phyloP scores from a whole-genome alignment of 2,113 vertebrate genomes.

The Stigmatopora nigra region DNA sequence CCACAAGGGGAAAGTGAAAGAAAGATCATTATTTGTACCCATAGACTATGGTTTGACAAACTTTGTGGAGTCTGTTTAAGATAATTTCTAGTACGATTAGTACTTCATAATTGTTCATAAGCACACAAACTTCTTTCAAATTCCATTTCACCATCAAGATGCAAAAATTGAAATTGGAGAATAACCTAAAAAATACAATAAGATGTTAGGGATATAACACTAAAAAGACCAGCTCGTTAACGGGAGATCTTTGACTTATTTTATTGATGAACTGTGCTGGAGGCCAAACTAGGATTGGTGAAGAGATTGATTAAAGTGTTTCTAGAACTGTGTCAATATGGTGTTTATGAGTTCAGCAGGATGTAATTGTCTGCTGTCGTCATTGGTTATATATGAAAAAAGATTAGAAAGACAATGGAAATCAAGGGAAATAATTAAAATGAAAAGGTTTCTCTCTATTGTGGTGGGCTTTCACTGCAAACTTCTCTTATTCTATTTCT shows the following conservation, averaged over 20 bases:
- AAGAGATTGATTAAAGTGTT: slow-evolving; percentile 1
- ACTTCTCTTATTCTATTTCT: not conserved
- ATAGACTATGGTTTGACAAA: not conserved
- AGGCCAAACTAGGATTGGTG: not conserved
- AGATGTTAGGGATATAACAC: not conserved
- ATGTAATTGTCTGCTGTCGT: slow-evolving; percentile 12
- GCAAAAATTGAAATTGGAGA: not conserved
- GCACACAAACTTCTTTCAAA: too few species aligned
- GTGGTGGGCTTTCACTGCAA: not conserved
- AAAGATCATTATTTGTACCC: not conserved
- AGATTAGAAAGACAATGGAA: slow-evolving; percentile 8
- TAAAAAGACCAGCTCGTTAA: not conserved
- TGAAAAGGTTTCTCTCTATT: not conserved
- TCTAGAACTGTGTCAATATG: not conserved
- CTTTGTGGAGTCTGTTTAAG: not conserved
- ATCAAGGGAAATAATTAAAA: slow-evolving; percentile 16
- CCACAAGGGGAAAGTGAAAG: slow-evolving; percentile 5
- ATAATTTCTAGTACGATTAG: too few species aligned
- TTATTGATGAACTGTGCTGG: not conserved
- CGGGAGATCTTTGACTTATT: not conserved
- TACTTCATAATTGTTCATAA: too few species aligned
- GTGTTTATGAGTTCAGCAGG: not conserved
- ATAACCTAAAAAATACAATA: not conserved
- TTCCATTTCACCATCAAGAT: too few species aligned
- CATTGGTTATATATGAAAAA: not conserved